phyloP scores from a whole-genome alignment of 2,888 invertebrate species.

The Sminthurides aquaticus region DNA sequence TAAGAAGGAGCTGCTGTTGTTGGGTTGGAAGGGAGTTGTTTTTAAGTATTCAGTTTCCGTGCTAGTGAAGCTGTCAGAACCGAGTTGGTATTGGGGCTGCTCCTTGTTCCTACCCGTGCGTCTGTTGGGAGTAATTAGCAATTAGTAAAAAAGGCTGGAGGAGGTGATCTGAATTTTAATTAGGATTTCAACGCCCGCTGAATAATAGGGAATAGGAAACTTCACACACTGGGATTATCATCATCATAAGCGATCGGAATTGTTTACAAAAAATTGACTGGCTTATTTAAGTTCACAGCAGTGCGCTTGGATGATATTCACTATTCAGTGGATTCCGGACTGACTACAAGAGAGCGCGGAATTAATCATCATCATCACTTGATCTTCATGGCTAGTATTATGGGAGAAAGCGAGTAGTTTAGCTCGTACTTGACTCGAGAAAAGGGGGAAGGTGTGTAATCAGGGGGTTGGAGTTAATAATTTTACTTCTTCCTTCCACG shows the following conservation, averaged over 20 bases:
- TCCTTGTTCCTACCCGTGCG: background rate
- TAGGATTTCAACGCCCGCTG: conserved; percentile 3
- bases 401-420: background rate
- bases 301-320: too few relatives aligned
- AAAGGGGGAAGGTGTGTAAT: background rate
- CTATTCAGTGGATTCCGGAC: too few relatives aligned
- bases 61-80: background rate
- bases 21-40: background rate
- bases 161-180: conserved; percentile 11
- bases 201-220: background rate
- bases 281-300: background rate
- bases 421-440: too few relatives aligned
- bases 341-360: too few relatives aligned
- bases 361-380: background rate
- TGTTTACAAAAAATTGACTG: background rate
- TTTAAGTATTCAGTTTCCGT: background rate
- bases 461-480: background rate
- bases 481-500: background rate
- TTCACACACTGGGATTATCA: background rate
- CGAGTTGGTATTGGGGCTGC: background rate
- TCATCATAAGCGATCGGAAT: background rate
- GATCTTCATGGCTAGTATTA: background rate
- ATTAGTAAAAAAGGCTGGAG: conserved; percentile 7
- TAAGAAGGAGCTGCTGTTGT: background rate
- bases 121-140: conserved; percentile 17